phyloP scores from a whole-genome alignment of 1,140 invertebrate genomes.

The Drosophila eugracilis region DNA sequence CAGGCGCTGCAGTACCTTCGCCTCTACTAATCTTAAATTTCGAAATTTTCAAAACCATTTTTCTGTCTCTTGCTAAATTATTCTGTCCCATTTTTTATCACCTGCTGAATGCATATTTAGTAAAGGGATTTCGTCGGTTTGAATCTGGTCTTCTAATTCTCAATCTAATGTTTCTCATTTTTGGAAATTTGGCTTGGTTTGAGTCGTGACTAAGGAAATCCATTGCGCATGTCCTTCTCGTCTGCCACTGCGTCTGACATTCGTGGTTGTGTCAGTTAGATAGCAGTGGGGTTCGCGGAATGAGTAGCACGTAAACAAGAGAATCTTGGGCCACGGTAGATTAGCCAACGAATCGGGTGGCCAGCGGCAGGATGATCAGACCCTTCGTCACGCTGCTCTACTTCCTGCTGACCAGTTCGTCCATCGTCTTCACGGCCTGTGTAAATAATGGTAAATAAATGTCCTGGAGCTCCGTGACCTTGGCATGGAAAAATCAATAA shows the following conservation, averaged over 20 bases:
- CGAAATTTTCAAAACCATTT: neutral
- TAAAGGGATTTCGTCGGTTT: neutral
- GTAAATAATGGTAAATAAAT: conserved; percentile 77
- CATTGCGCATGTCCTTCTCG: conserved; percentile 53
- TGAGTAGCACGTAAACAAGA: conserved; percentile 43
- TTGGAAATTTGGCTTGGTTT: conserved; percentile 9
- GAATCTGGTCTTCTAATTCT: neutral
- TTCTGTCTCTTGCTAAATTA: conserved; percentile 39
- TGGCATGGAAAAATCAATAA: conserved; percentile 76
- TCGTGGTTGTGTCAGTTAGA: conserved; percentile 24
- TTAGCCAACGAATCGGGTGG: conserved; percentile 32
- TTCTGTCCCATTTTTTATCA: conserved; percentile 1
- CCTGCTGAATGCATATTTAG: neutral
- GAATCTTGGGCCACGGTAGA: conserved; percentile 17
- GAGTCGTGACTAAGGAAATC: neutral
- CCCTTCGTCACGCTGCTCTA: conserved; percentile 63
- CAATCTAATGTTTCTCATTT: neutral
- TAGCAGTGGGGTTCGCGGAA: conserved; percentile 20
- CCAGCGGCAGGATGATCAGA: conserved; percentile 52
- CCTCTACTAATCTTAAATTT: conserved; percentile 43
- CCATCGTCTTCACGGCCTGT: conserved; percentile 74
- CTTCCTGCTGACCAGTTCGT: conserved; percentile 67
- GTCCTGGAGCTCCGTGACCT: conserved; percentile 23
- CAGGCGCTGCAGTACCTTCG: conserved; percentile 80
- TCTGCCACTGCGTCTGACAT: conserved; percentile 31